Base-by-base conservation (phyloP, 1,140 invertebrate genomes). In the Spodoptera frugiperda region DNA sequence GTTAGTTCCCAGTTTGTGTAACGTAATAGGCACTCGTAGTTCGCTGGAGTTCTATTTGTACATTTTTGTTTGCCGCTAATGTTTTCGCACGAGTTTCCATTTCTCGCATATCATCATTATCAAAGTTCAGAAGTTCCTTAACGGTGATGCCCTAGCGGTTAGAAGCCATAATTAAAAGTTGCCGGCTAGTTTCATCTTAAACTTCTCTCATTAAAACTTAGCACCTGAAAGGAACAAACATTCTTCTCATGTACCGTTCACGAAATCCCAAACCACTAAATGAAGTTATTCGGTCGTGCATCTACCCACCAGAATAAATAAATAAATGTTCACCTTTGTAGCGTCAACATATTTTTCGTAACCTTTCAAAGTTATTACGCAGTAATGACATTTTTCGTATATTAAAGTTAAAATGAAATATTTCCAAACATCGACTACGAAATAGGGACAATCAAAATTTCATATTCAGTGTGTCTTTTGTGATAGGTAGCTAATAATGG, bases 191-290 rank as follows among this genome's bases (percentile, higher is more conserved):
- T 89, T 82, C 82, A 85, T 83, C 80, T 82, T 82, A 76, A 88
- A 87, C 82, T 89, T 91, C 82, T 65, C 87, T 89, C 90, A 90
- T 92, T 92, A 91, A 92, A 92, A 92, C 80, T 92, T 90, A 76
- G 44, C 84, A 87, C 82, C 86, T 85, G 82, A 83, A 86, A 84
- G 75, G 84, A 78, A 83, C 84, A 86, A 86, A 87, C 85, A 87
- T 85, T 89, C 84, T 82, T 85, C 76, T 80, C 68, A 67, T 80
- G 80, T 76, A 76, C 72, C 54, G 80, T 55, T 63, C 80, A 84
- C 82, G 74, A 80, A 88, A 84, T 84, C 80, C 79, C 74, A 75
- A 68, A 63, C 71, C 73, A 44, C 72, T 65, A 65, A 55, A 73
- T 75, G 46, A 65, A 53, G n/a, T 63, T 59, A 44, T 49, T 59